Evolutionary conservation across 2,797 vertebrate species (phyloP).

Genomic region (Odontamblyopus rebecca): DNA sequence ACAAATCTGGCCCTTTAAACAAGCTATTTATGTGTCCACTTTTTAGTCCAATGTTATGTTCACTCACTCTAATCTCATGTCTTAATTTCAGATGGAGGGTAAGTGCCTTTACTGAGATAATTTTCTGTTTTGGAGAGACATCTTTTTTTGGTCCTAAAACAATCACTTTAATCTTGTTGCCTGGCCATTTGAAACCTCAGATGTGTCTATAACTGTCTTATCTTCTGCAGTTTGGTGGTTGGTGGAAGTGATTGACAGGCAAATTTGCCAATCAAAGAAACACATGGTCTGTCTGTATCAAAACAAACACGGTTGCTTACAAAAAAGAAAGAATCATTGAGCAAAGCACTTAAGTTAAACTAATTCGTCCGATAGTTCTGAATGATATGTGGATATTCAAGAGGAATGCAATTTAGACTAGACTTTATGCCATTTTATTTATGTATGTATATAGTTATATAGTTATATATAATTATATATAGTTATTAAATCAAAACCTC

Average conservation of each 20-base stretch:
- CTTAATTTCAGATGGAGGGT: background rate
- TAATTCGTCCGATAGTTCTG: background rate
- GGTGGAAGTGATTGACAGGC: background rate
- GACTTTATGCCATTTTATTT: background rate
- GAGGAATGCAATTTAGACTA: background rate
- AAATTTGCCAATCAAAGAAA: background rate
- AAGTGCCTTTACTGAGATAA: background rate
- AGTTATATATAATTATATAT: no score
- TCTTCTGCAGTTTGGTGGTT: background rate
- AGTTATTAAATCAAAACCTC: background rate
- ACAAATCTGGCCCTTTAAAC: conserved; percentile 45
- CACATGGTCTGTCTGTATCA: background rate
- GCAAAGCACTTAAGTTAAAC: background rate
- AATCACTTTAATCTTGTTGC: background rate
- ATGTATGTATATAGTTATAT: no score
- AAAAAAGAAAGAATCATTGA: background rate
- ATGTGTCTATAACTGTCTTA: background rate
- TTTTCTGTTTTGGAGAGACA: background rate
- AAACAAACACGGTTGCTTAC: background rate
- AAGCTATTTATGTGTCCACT: background rate
- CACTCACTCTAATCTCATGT: background rate
- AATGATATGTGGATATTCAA: background rate
- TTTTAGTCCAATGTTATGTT: background rate
- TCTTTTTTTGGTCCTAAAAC: background rate
- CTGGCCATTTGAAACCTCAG: background rate